Base-by-base conservation (phyloP, 2,113 vertebrate species). In the Polypterus bichir region DNA sequence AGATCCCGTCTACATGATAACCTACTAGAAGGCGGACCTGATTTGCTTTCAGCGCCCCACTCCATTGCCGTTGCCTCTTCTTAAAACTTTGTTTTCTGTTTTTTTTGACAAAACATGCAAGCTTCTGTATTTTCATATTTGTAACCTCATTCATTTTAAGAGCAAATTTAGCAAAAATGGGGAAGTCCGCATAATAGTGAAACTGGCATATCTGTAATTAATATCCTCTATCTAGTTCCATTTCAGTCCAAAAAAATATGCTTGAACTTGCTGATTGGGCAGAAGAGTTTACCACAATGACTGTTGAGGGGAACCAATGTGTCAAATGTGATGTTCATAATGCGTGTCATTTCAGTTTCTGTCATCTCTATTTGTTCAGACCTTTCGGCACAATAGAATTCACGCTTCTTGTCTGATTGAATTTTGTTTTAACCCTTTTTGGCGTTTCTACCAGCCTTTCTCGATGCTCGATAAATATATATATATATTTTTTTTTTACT, bases 1-100 rank as follows among this genome's bases (percentile, higher is more conserved):
- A 57, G 90, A 97, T 56, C 79, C 82, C 1, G 91, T 97, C 53
- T 93, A 89, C 75, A 83, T 78, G 73, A 75, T 94, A 57, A 49
- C 64, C 59, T 66, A 73, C 4, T 82, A 60, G 59, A 11, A 52
- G 69, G 61, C 47, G 44, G 47, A 49, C 10, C 10, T 7, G 51
- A 52, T 9, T 11, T 44, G 44, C n/a, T 5, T 49, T 49, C 57
- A 49, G 49, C 46, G 44, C 56, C 47, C 52, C 7, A 59, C 49
- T 59, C 59, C n/a, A 59, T 7, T 64, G 62, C 48, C 53, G 46
- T 59, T 46, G 56, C 44, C 52, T 27, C 56, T 53, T n/a, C 27
- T 58, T 6, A 7, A 7, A 45, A 9, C 27, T 7, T 3, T 45
- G 27, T 58, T 44, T 44, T 58, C 6, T 45, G 8, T 44, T 44